Evolutionary conservation across 2,888 invertebrate genomes (phyloP), one percentile per base, ranked within the genome.

Genomic region (Gymnosoma rotundatum): DNA sequence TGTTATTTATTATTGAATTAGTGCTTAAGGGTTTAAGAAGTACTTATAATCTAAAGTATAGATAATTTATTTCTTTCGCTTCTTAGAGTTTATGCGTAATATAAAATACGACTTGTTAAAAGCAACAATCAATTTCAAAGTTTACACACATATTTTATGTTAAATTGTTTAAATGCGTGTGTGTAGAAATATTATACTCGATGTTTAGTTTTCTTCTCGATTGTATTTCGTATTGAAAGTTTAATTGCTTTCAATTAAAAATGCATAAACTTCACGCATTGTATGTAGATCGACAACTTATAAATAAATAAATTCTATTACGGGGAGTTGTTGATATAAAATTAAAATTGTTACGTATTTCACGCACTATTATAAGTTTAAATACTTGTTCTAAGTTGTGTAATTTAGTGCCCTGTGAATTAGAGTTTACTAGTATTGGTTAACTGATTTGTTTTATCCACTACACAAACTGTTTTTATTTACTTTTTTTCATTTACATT

Each of bases 231-330:
- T 70, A 79, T 83, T 89, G 87, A 89, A 90, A 89, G 89, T 89
- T 90, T 90, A 90, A 91, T 90, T 91, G 90, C 90, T 88, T 87
- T 88, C 90, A 90, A 90, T 90, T 91, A 90, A 90, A 90, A 89
- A 86, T 87, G 69, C 86, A 89, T 88, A 83, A 81, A 86, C 84
- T 83, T 83, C 76, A 84, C 74, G 82, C 84, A 84, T 70, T 58
- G 42, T 72, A 60, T 72, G 73, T 60, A 54, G 16, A 82, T 74
- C 76, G 66, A 60, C 75, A 64, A 25, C 36, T 54, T 80, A 45
- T 54, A 60, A 66, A 69, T 45, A 38, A 56, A 9, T 61, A 72
- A 72, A 38, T 20, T 66, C 58, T 76, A 50, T 69, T 36, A 36
- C 3, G 25, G 64, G 12, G 10, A 42, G 38, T 42, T 64, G 4